Base-by-base conservation (phyloP, 2,797 vertebrate genomes). In the Bradypodion ventrale region DNA sequence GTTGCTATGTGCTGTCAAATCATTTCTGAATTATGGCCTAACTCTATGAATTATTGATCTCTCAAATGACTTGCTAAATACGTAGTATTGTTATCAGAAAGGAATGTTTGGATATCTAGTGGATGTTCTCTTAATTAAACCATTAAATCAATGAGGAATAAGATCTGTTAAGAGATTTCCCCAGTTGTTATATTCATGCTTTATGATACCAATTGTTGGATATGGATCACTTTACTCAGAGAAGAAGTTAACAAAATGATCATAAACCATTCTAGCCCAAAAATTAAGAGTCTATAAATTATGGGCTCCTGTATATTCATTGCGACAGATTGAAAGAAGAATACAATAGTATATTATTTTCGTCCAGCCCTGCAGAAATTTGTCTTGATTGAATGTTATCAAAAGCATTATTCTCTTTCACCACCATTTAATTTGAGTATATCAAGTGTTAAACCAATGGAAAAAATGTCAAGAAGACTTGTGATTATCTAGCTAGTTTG, bases 41-140 rank as follows among this genome's bases (percentile, higher is more conserved):
- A 21, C 13, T 19, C 13, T 19, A 56, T 62, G 27, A 27, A 76
- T 6, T 29, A 15, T 12, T 35, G 10, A 60, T 19, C 52, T 56
- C 15, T 21, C 52, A 16, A 5, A 19, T 56, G 52, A 56, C 52
- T 56, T 56, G 52, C n/a, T 32, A 35, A 75, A 52, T 65, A 32
- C 23, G 78, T 32, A 66, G 65, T 66, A 66, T 65, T 66, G 29
- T 79, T 35, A 66, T n/a, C 62, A 78, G n/a, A 78, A 79, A 65
- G 21, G 46, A 32, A 69, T n/a, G 25, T 42, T 72, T 35, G 29
- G 7, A 73, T 59, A 80, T 75, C 52, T 35, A 80, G 63, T 37
- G 44, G 21, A 56, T 66, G n/a, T 73, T 27, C 29, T 52, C 16
- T 73, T 73, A 78, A 78, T 78, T 84, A 37, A 46, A 44, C 82